These are phyloP conservation scores for Psylliodes chrysocephalus DNA, from an alignment of 2,888 invertebrate genomes.

Conservation along the genomic window DNA sequence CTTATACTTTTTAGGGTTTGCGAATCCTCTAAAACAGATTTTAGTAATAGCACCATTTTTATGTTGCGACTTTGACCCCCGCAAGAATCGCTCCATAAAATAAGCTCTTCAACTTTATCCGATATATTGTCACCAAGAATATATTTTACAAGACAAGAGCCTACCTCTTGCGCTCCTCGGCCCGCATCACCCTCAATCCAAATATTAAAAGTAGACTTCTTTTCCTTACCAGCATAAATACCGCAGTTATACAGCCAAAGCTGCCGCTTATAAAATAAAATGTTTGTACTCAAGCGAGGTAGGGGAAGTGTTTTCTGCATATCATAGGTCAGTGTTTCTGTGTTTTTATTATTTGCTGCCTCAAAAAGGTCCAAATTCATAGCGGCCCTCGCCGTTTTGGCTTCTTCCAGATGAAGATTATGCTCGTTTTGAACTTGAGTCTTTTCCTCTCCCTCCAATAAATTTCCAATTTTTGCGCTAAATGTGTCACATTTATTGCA, in stretches of 20 bases:
- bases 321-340: slow-evolving; percentile 36
- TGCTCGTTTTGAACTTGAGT: slow-evolving; percentile 28
- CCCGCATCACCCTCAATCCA: slow-evolving; percentile 42
- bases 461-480: slow-evolving; percentile 39
- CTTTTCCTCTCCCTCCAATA: slow-evolving; percentile 33
- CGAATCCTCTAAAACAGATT: no score
- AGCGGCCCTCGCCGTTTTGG: slow-evolving; percentile 29
- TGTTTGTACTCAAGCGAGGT: slow-evolving; percentile 38
- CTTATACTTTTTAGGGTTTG: no score
- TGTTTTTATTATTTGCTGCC: slow-evolving; percentile 15
- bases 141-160: slow-evolving; percentile 5
- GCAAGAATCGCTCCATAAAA: no score
- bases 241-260: slow-evolving; percentile 49
- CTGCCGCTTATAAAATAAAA: slow-evolving; percentile 50
- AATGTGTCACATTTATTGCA: slow-evolving; percentile 39
- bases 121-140: no score
- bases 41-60: no score
- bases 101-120: no score
- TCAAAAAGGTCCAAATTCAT: slow-evolving; percentile 36
- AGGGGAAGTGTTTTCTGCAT: slow-evolving; percentile 28
- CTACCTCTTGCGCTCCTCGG: slow-evolving; percentile 12
- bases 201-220: slow-evolving; percentile 27
- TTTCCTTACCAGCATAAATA: slow-evolving; percentile 39
- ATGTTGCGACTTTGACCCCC: no score
- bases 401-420: slow-evolving; percentile 29